These are phyloP conservation scores for Ceyx melanurus DNA, from an alignment of 2,113 vertebrate species.

Conservation along the genomic window DNA sequence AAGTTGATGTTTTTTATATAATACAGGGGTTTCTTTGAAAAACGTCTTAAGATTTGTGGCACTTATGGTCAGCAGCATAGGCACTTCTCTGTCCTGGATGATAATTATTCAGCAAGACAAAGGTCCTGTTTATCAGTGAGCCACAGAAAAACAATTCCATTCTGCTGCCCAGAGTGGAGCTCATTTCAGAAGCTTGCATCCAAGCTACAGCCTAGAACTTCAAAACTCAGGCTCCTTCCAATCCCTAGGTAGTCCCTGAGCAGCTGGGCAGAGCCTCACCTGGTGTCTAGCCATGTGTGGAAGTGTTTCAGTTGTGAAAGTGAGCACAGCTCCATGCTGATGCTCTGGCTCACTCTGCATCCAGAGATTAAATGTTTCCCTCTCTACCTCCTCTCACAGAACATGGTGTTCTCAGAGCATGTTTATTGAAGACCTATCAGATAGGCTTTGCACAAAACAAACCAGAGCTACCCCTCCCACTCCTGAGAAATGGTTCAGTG, in stretches of 20 bases:
- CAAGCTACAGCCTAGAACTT: neutral
- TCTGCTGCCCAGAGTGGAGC: neutral
- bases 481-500: constrained; percentile 22
- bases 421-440: constrained; percentile 65
- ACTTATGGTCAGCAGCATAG: neutral
- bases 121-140: neutral
- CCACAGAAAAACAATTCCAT: neutral
- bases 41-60: neutral
- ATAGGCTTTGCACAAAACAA: constrained; percentile 62
- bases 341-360: neutral
- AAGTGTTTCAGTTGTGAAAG: neutral
- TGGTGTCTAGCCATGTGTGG: neutral
- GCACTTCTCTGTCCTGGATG: neutral
- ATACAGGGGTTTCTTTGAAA: neutral
- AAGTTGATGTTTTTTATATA: neutral
- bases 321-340: neutral
- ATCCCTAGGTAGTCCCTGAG: neutral
- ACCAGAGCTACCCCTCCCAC: constrained; percentile 36
- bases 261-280: neutral
- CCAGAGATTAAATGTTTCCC: neutral
- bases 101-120: neutral
- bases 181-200: neutral
- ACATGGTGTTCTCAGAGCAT: constrained; percentile 31
- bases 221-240: neutral
- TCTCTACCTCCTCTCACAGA: neutral